phyloP scores from a whole-genome alignment of 2,888 invertebrate genomes.

The Cephus pygmeus region DNA sequence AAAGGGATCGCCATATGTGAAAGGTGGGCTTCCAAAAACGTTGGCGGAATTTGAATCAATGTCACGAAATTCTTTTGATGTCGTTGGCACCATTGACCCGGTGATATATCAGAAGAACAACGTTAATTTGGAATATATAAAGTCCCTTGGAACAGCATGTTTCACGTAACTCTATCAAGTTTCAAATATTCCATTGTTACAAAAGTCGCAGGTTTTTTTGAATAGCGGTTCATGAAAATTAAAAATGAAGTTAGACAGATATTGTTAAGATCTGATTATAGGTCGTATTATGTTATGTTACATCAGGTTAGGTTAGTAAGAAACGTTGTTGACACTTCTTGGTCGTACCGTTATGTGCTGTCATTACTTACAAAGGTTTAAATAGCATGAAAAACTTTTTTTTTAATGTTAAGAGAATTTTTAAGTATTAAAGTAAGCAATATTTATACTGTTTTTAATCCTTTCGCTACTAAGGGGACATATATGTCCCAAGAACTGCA shows the following conservation, averaged over 20 bases:
- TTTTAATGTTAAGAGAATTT: neutral
- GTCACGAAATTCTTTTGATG: neutral
- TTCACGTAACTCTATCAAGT: neutral
- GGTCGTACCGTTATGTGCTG: neutral
- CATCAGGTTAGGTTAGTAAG: neutral
- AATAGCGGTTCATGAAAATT: neutral
- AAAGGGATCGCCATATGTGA: slow-evolving; percentile 5
- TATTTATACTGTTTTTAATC: neutral
- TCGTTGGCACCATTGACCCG: neutral
- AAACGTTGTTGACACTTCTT: neutral
- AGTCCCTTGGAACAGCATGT: neutral
- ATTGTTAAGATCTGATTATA: neutral
- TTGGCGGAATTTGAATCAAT: neutral
- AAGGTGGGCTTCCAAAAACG: neutral
- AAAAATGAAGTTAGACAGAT: neutral
- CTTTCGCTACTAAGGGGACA: no score
- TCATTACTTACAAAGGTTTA: neutral
- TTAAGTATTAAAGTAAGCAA: neutral
- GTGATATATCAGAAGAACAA: neutral
- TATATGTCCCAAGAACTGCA: no score
- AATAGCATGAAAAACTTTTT: neutral
- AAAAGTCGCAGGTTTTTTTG: neutral
- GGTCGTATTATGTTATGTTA: neutral
- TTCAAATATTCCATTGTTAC: neutral
- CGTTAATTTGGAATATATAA: neutral